Percentiles rank a stretch among this genome's conserved stretches.
Conservation (phyloP, 37 sponge, comb jelly and placozoan species). For the Hexactinellida sp. region DNA sequence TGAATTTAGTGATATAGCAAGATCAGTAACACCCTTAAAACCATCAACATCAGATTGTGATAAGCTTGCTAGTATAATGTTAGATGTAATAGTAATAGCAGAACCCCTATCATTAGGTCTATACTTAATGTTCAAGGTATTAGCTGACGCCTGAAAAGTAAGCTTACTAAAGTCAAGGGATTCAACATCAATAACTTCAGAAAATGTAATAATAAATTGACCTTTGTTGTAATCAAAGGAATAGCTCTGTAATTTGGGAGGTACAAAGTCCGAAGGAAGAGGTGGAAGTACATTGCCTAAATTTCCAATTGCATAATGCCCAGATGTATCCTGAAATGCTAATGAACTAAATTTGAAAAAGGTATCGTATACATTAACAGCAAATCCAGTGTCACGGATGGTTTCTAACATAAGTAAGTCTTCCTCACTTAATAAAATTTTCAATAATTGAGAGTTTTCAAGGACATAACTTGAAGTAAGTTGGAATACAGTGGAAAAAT, state of each 20-base stretch:
- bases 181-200: background rate
- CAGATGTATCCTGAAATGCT: background rate
- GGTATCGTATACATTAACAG: background rate
- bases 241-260: background rate
- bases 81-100: background rate
- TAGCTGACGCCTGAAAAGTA: slow-evolving; percentile 4
- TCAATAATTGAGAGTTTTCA: background rate
- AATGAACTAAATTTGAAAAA: background rate
- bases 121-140: background rate
- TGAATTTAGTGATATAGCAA: slow-evolving; percentile 37
- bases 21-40: slow-evolving; percentile 40
- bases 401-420: background rate
- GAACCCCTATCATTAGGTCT: background rate
- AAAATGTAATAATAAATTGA: slow-evolving; percentile 1
- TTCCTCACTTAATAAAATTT: background rate
- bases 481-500: background rate
- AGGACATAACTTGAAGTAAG: background rate
- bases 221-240: slow-evolving; percentile 17
- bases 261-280: background rate
- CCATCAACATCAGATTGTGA: slow-evolving; percentile 35
- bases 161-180: slow-evolving; percentile 16
- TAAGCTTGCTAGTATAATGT: background rate
- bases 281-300: background rate
- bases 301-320: background rate
- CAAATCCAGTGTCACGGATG: background rate